A percentile compares a stretch with the other conserved stretches of the same genome.
phyloP scores from a whole-genome alignment of 2,113 vertebrate genomes.

The Caloenas nicobarica region DNA sequence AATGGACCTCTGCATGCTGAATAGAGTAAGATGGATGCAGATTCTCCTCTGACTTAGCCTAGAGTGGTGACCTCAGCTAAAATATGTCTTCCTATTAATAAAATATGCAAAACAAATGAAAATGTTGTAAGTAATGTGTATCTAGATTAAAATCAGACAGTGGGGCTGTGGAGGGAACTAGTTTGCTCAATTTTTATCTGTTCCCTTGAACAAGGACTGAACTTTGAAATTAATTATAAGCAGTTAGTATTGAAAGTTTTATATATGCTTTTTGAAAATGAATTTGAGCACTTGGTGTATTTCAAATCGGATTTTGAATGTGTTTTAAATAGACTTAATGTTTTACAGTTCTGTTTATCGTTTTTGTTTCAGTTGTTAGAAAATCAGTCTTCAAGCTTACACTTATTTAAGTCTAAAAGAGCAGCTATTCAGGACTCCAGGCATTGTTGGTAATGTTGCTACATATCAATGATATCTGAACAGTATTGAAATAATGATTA shows the following conservation, averaged over 20 bases:
- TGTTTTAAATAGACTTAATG: not conserved
- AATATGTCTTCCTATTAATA: not conserved
- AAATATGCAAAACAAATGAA: not conserved
- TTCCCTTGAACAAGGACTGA: not conserved
- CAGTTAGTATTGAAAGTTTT: not conserved
- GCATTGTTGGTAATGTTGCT: not conserved
- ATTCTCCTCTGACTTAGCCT: not conserved
- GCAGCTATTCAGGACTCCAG: not conserved
- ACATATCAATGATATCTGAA: not conserved
- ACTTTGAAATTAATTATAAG: not conserved
- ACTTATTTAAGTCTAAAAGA: not conserved
- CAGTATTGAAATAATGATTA: not conserved
- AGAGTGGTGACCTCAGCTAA: not conserved
- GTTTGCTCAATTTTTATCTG: not conserved
- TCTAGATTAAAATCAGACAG: not conserved
- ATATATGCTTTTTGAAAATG: not conserved
- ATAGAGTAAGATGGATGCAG: not conserved
- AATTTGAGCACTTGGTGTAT: not conserved
- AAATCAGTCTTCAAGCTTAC: not conserved
- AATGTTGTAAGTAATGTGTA: not conserved
- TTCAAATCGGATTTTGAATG: not conserved
- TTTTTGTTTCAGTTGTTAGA: not conserved
- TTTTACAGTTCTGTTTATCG: not conserved
- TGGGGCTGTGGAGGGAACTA: not conserved
- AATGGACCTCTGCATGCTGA: not conserved